phyloP scores from a whole-genome alignment of 1,140 invertebrate genomes.

The Zophobas morio region DNA sequence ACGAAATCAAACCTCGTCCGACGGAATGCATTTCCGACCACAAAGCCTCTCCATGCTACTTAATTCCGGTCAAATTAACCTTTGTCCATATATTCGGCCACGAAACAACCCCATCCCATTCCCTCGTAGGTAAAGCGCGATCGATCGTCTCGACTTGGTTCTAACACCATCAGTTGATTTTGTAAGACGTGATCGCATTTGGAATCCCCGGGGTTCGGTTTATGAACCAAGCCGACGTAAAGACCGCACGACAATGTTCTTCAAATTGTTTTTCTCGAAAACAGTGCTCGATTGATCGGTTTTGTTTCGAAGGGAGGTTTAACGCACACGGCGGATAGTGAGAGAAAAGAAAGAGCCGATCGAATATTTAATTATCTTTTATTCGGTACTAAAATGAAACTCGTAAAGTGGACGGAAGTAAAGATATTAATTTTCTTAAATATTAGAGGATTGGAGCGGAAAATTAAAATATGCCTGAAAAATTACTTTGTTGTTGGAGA shows the following conservation, averaged over 20 bases:
- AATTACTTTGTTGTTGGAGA: constrained; percentile 31
- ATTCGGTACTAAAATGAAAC: constrained; percentile 33
- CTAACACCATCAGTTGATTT: constrained; percentile 59
- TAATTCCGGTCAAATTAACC: constrained; percentile 20
- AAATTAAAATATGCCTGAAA: constrained; percentile 18
- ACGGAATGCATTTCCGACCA: too few relatives aligned
- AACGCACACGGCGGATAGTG: background rate
- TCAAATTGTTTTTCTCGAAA: constrained; percentile 54
- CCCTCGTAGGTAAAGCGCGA: constrained; percentile 57
- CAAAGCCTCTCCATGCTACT: background rate
- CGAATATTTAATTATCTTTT: constrained; percentile 29
- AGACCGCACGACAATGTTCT: constrained; percentile 55
- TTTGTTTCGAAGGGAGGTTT: constrained; percentile 19
- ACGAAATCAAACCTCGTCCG: too few relatives aligned
- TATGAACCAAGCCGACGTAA: constrained; percentile 57
- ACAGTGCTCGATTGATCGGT: constrained; percentile 39
- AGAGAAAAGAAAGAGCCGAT: background rate
- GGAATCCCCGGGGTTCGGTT: constrained; percentile 56
- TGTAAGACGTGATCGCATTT: constrained; percentile 60
- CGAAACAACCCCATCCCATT: constrained; percentile 38
- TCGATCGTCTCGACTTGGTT: constrained; percentile 50
- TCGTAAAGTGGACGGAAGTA: constrained; percentile 25
- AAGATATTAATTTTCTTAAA: constrained; percentile 15
- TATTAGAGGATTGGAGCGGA: constrained; percentile 6
- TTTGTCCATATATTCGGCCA: constrained; percentile 12